Conservation (phyloP, 2,888 invertebrate species). For the Parascotia fuliginaria region DNA sequence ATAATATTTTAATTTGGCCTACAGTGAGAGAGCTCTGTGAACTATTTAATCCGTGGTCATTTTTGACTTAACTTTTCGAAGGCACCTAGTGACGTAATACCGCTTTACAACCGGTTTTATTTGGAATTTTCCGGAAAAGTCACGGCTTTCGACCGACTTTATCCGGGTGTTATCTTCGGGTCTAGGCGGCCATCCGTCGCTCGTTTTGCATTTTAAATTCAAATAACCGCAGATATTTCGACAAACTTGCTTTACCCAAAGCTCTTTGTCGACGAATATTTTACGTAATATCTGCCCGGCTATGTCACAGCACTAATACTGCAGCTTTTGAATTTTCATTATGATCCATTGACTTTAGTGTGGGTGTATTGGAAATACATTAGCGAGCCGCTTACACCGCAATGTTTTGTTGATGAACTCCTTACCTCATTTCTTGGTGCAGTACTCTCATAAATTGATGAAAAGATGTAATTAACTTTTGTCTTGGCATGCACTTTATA, state of each 20-base stretch:
- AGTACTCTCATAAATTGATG: conserved; percentile 21
- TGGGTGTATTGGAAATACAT: conserved; percentile 42
- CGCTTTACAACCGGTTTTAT: conserved; percentile 48
- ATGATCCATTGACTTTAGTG: conserved; percentile 45
- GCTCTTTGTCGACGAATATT: conserved; percentile 57
- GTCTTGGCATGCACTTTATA: background rate
- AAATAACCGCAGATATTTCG: conserved; percentile 60
- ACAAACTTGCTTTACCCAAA: conserved; percentile 46
- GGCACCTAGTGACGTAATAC: conserved; percentile 51
- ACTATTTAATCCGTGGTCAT: conserved; percentile 30
- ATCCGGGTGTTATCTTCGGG: conserved; percentile 60
- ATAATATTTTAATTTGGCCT: conserved; percentile 9
- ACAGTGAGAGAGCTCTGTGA: conserved; percentile 1
- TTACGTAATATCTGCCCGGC: conserved; percentile 52
- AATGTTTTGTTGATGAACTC: conserved; percentile 42
- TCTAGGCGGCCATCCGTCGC: conserved; percentile 50
- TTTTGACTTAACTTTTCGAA: conserved; percentile 51
- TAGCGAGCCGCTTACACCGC: conserved; percentile 23
- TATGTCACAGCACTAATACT: conserved; percentile 35
- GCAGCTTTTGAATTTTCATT: conserved; percentile 49
- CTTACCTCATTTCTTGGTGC: conserved; percentile 24
- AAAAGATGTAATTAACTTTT: conserved; percentile 8
- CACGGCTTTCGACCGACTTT: conserved; percentile 50
- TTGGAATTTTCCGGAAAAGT: conserved; percentile 59
- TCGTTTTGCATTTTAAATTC: conserved; percentile 67